Base-by-base conservation (phyloP, 2,797 vertebrate species). In the Sebastes cheni region DNA sequence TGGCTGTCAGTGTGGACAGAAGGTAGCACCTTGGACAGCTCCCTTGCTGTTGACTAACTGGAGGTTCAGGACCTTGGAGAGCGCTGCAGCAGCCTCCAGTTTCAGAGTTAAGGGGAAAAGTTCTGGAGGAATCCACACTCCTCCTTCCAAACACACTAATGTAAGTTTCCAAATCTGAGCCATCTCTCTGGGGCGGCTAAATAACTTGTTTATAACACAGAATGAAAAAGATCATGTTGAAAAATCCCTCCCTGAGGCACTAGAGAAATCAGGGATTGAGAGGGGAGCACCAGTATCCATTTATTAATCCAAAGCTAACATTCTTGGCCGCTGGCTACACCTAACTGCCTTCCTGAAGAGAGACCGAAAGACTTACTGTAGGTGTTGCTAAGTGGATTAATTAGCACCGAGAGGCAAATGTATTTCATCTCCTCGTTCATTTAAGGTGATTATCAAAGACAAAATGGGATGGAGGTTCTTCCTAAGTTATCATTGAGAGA, bases 151-250 rank as follows among this genome's bases (percentile, higher is more conserved):
- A 70, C n/a, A 42, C 12, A 27, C 16, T 73, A 78, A 78, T 58
- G 18, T 32, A 72, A 67, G 20, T 73, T 29, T 75, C 10, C 18
- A 61, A 65, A 70, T 81, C 76, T 27, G 23, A 78, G 30, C 54
- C 29, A 67, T 56, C 50, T 83, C 67, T 67, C 67, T 18, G 6
- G 54, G 58, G 62, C 13, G 16, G 39, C 36, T 29, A 71, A 76
- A 67, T 67, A 30, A 66, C 67, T 73, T 81, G 74, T 88, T 88
- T 80, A 29, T 72, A 60, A 74, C 42, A 32, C 10, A 3, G 18
- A 61, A 70, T 56, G 22, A 75, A 81, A 71, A 55, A 46, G 30
- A 89, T 67, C 69, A 58, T 55, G 34, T 54, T 75, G 46, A 52
- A 55, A 79, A 77, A 87, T 83, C 81, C 20, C 8, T 61, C 65